A percentile compares a stretch with the other conserved stretches of the same genome.
Evolutionary conservation across 2,797 vertebrate species (phyloP).

Genomic region (Typhlichthys subterraneus): DNA sequence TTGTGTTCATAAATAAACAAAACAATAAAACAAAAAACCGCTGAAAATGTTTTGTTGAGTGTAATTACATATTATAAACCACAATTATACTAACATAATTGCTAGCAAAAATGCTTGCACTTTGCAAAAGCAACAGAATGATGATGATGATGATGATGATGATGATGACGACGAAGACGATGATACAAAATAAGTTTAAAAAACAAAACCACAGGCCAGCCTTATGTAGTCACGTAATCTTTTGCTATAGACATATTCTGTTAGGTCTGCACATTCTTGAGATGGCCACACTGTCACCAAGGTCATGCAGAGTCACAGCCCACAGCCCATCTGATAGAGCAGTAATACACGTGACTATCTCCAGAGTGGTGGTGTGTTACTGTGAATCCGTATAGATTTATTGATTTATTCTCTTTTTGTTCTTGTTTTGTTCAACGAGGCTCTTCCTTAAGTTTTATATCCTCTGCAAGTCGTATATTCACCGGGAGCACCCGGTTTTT

Average conservation of each 20-base stretch:
- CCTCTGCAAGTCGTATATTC: slow-evolving; percentile 65
- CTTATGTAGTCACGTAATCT: background rate
- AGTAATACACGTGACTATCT: slow-evolving; percentile 69
- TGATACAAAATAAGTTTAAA: too few species aligned
- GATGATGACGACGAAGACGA: too few species aligned
- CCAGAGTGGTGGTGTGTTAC: slow-evolving; percentile 47
- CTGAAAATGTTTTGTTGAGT: too few species aligned
- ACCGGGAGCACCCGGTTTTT: slow-evolving; percentile 47
- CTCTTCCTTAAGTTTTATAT: slow-evolving; percentile 59
- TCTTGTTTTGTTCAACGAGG: slow-evolving; percentile 56
- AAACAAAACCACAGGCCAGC: background rate
- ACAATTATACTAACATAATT: too few species aligned
- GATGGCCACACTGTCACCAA: slow-evolving; percentile 31
- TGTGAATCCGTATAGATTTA: slow-evolving; percentile 71
- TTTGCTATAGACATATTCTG: slow-evolving; percentile 6
- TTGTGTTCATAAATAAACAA: too few species aligned
- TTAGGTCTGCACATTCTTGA: slow-evolving; percentile 28
- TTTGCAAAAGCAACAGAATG: too few species aligned
- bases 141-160: too few species aligned
- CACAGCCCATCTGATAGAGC: slow-evolving; percentile 45
- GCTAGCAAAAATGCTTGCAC: too few species aligned
- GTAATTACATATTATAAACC: too few species aligned
- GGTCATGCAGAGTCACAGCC: slow-evolving; percentile 52
- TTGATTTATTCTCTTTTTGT: slow-evolving; percentile 67
- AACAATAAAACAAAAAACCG: too few species aligned